Evolutionary conservation across 2,888 invertebrate species (phyloP), one percentile per base, ranked within the genome.

Genomic region (Cantharis rustica): DNA sequence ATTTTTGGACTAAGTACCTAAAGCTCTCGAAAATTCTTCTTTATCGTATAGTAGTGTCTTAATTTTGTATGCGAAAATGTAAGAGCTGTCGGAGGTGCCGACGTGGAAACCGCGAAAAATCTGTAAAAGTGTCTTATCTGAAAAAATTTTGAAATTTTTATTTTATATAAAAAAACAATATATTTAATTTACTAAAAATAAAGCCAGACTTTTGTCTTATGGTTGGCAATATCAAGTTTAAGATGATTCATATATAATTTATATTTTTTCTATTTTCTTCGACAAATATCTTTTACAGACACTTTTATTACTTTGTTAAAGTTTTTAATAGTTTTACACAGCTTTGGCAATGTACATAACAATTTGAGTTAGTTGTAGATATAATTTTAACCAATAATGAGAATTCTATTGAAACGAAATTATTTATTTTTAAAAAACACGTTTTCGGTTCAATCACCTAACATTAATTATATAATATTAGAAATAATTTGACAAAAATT

Each of bases 171-270:
- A 66, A 20, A 66, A 66, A 23, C n/a, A 66, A 66, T 66, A 66
- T 66, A 66, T 66, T 66, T 23, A 66, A 66, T 66, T 20, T 20
- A 66, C 64, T 23, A 66, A 66, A 66, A 66, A 66, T 66, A 66
- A 66, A 66, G 10, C 9, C 64, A 66, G 64, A 66, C 64, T 66
- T 66, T 20, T 66, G 64, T 23, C 64, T 66, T 66, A 66, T 23
- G 23, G 64, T 66, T 66, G 64, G 64, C 64, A 66, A 66, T 66
- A 66, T 66, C 64, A 66, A 66, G 64, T 66, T 66, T 17, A 66
- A 66, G 64, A 66, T 66, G 64, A 66, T 66, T 66, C 64, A 66
- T 17, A 66, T 66, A 66, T 66, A 66, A 66, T 66, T 66, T 66
- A 66, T 66, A 66, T 66, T 66, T 20, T 66, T 20, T 66, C 23